Percentiles rank a stretch among this genome's conserved stretches.
These are phyloP conservation scores for Artemia franciscana DNA, from an alignment of 1,140 invertebrate species.

Conservation along the genomic window DNA sequence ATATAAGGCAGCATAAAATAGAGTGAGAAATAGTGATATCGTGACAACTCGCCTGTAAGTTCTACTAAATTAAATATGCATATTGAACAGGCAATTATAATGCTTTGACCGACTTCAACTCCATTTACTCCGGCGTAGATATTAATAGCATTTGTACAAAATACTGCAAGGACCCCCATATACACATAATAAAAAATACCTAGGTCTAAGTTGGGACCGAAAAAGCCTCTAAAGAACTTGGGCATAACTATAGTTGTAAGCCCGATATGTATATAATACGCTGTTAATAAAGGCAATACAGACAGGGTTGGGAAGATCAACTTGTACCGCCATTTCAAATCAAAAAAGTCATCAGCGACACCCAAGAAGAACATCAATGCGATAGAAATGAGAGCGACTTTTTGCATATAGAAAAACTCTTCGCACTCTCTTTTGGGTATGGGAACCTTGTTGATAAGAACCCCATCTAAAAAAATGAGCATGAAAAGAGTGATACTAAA, in stretches of 20 bases:
- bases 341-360: conserved; percentile 93
- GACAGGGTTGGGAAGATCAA: conserved; percentile 85
- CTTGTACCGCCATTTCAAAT: conserved; percentile 89
- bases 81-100: conserved; percentile 78
- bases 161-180: conserved; percentile 95
- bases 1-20: conserved; percentile 88
- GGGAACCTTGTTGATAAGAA: conserved; percentile 33
- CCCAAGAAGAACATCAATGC: conserved; percentile 94
- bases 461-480: conserved; percentile 51
- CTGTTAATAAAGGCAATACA: conserved; percentile 82
- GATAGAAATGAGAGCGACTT: conserved; percentile 72
- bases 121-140: conserved; percentile 97
- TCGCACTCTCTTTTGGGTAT: conserved; percentile 62
- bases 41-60: conserved; percentile 38
- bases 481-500: conserved; percentile 93
- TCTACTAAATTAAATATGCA: conserved; percentile 69
- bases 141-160: conserved; percentile 99
- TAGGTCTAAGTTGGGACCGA: conserved; percentile 23
- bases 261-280: conserved; percentile 93
- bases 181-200: conserved; percentile 88
- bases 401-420: neutral
- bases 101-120: conserved; percentile 83
- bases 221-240: too few relatives aligned
- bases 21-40: conserved; percentile 60
- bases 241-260: conserved; percentile 84